Percentiles rank a stretch among this genome's conserved stretches.
Evolutionary conservation across 2,113 vertebrate species (phyloP).

Genomic region (Poeciliopsis turrubarensis): DNA sequence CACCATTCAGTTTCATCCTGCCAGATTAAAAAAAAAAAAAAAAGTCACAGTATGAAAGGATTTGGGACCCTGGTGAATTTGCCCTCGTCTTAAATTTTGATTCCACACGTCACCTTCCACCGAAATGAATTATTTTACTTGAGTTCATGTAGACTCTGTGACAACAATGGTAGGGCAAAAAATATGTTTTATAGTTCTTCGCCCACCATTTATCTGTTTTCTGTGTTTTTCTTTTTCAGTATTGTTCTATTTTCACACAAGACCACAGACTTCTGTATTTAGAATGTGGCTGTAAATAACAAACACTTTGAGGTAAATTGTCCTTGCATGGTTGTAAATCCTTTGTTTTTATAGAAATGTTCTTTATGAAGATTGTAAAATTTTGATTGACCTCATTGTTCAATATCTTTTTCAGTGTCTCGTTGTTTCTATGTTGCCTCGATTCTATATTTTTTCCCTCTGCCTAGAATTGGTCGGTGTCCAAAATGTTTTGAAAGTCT

Average conservation of each 20-base stretch:
- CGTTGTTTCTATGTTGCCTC: slow-evolving; percentile 40
- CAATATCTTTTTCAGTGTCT: neutral
- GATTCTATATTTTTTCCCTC: slow-evolving; percentile 34
- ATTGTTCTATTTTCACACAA: too few relatives aligned
- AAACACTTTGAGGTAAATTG: too few relatives aligned
- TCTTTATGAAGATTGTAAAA: too few relatives aligned
- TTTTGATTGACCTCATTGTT: neutral
- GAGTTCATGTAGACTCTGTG: slow-evolving; percentile 34
- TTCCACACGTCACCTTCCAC: neutral
- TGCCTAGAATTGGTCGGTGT: slow-evolving; percentile 38
- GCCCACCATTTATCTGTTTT: slow-evolving; percentile 46
- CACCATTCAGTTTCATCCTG: too few relatives aligned
- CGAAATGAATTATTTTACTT: slow-evolving; percentile 31
- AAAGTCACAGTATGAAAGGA: slow-evolving; percentile 1
- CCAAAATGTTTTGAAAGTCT: slow-evolving; percentile 32
- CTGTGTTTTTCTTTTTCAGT: slow-evolving; percentile 42
- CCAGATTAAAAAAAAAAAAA: too few relatives aligned
- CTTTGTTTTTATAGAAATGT: too few relatives aligned
- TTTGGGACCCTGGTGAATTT: slow-evolving; percentile 39
- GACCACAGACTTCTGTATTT: too few relatives aligned
- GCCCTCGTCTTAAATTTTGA: slow-evolving; percentile 23
- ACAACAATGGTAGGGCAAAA: slow-evolving; percentile 56
- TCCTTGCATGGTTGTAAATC: too few relatives aligned
- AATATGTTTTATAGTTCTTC: slow-evolving; percentile 42
- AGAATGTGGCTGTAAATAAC: too few relatives aligned